These are phyloP conservation scores for Butorides virescens DNA, from an alignment of 2,113 vertebrate genomes.

Conservation along the genomic window DNA sequence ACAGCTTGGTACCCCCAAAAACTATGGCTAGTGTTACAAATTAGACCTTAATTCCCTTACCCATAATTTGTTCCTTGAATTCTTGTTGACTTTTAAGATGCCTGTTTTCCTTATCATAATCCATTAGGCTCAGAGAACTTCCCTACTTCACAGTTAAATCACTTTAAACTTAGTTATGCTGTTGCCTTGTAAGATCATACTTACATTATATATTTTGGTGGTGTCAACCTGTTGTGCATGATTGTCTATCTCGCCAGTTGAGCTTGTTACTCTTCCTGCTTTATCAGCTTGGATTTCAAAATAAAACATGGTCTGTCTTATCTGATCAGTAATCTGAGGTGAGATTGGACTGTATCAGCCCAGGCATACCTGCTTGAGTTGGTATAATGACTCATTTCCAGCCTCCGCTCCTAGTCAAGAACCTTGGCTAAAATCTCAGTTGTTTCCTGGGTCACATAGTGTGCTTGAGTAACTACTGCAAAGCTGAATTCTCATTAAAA, in stretches of 20 bases:
- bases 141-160: background rate
- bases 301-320: background rate
- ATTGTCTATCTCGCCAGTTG: background rate
- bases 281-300: slow-evolving; percentile 15
- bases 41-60: background rate
- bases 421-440: background rate
- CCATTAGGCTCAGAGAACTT: background rate
- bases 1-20: background rate
- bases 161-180: background rate
- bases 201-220: background rate
- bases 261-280: slow-evolving; percentile 6
- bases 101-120: background rate
- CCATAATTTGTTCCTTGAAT: background rate
- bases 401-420: background rate
- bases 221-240: background rate
- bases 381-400: background rate
- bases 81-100: background rate
- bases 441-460: background rate
- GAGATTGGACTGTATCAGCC: background rate
- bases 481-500: background rate
- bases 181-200: background rate
- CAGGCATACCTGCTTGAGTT: background rate
- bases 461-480: background rate
- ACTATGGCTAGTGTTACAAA: background rate
- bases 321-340: background rate